A percentile compares a stretch with the other conserved stretches of the same genome.
phyloP scores from a whole-genome alignment of 2,888 invertebrate species.

The Elegia similella region DNA sequence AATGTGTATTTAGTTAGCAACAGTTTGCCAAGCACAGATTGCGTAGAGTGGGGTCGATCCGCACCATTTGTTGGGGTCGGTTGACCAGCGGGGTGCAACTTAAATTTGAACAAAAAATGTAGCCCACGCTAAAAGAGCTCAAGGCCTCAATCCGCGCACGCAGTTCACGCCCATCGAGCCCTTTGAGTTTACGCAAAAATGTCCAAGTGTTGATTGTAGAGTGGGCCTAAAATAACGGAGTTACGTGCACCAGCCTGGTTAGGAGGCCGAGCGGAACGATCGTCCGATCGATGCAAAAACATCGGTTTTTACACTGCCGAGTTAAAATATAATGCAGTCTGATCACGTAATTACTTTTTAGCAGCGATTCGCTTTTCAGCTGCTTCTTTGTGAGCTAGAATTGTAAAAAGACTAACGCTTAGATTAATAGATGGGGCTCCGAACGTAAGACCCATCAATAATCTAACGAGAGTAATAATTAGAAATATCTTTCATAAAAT shows the following conservation, averaged over 20 bases:
- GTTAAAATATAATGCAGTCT: neutral
- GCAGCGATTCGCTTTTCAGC: neutral
- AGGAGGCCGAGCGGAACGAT: conserved; percentile 36
- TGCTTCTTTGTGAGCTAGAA: neutral
- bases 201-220: conserved; percentile 20
- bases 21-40: neutral
- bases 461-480: neutral
- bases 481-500: neutral
- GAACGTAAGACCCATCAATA: no score
- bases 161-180: conserved; percentile 27
- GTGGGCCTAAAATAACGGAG: conserved; percentile 35
- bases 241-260: conserved; percentile 35
- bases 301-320: neutral
- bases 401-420: neutral
- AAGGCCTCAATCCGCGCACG: conserved; percentile 25
- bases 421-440: no score
- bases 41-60: conserved; percentile 3
- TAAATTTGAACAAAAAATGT: neutral
- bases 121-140: neutral
- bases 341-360: conserved; percentile 10
- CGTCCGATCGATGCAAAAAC: conserved; percentile 6
- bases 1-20: neutral
- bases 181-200: conserved; percentile 36
- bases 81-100: conserved; percentile 4
- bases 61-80: conserved; percentile 13